Evolutionary conservation across 1,140 invertebrate species (phyloP).

Genomic region (Drosophila pruinosa): DNA sequence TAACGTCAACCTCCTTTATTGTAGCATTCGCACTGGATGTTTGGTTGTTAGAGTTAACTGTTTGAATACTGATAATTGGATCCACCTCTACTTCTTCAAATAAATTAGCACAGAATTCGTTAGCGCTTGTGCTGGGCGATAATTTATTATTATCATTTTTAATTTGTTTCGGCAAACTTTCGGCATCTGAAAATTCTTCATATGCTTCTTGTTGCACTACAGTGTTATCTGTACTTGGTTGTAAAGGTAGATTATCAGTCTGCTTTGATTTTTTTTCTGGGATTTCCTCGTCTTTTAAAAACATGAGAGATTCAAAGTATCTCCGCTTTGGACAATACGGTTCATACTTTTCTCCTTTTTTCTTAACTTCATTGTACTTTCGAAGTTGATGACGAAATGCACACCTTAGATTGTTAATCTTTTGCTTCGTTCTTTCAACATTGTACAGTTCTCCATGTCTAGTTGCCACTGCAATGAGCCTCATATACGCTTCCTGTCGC

Average conservation of each 20-base stretch:
- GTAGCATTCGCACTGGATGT: constrained; percentile 9
- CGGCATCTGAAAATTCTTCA: constrained; percentile 64
- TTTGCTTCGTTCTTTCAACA: constrained; percentile 80
- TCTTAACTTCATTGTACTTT: constrained; percentile 78
- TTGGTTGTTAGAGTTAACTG: constrained; percentile 50
- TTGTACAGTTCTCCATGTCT: constrained; percentile 81
- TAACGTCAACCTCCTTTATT: constrained; percentile 61
- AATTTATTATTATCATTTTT: constrained; percentile 55
- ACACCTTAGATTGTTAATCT: constrained; percentile 81
- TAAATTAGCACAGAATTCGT: constrained; percentile 65
- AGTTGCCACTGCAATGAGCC: constrained; percentile 75
- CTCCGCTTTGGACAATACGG: constrained; percentile 77
- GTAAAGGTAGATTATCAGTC: constrained; percentile 30
- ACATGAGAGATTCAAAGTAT: constrained; percentile 81
- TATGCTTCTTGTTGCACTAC: constrained; percentile 42
- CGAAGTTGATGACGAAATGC: constrained; percentile 81
- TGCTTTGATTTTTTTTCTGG: constrained; percentile 65
- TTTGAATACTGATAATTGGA: constrained; percentile 65
- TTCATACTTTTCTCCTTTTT: constrained; percentile 77
- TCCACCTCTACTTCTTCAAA: constrained; percentile 61
- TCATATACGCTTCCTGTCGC: constrained; percentile 76
- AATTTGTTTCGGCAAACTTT: constrained; percentile 55
- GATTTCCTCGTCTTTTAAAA: constrained; percentile 77
- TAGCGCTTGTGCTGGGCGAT: constrained; percentile 63
- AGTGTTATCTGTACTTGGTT: constrained; percentile 46